These are phyloP conservation scores for Megaceryle torquata DNA, from an alignment of 2,113 vertebrate species.

Conservation along the genomic window DNA sequence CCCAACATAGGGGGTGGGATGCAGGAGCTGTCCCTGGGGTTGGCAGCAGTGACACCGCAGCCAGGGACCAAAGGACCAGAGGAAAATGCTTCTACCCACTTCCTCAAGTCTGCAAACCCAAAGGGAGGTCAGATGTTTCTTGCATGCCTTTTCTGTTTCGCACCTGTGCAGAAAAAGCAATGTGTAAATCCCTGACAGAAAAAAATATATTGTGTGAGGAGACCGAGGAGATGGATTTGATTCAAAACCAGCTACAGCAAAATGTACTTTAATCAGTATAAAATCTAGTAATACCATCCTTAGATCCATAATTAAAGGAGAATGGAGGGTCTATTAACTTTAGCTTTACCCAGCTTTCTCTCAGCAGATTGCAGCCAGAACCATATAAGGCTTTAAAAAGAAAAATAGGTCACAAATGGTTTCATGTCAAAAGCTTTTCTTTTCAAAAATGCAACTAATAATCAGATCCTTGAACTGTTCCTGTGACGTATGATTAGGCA, in stretches of 20 bases:
- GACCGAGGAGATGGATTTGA: not conserved
- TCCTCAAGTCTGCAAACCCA: not conserved
- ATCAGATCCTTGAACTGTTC: not conserved
- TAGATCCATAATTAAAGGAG: slow-evolving; percentile 21
- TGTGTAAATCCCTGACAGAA: not conserved
- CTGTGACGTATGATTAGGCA: not conserved
- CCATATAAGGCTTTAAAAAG: slow-evolving; percentile 44
- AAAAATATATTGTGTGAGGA: not conserved
- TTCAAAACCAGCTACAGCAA: slow-evolving; percentile 29
- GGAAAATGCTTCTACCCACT: not conserved
- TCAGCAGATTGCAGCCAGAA: slow-evolving; percentile 10
- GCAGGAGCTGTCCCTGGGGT: not conserved
- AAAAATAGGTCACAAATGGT: not conserved
- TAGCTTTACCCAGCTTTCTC: slow-evolving; percentile 46
- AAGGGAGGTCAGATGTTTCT: not conserved
- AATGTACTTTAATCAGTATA: not conserved
- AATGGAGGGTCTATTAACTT: slow-evolving; percentile 38
- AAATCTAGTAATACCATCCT: slow-evolving; percentile 43
- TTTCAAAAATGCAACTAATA: not conserved
- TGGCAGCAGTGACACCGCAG: not conserved
- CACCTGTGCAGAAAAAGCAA: not conserved
- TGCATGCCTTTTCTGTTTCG: not conserved
- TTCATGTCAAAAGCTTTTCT: not conserved
- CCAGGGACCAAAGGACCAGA: not conserved
- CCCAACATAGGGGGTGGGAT: fast-evolving